Percentiles rank a stretch among this genome's conserved stretches.
These are phyloP conservation scores for Colinus virginianus DNA, from an alignment of 2,113 vertebrate genomes.

Conservation along the genomic window DNA sequence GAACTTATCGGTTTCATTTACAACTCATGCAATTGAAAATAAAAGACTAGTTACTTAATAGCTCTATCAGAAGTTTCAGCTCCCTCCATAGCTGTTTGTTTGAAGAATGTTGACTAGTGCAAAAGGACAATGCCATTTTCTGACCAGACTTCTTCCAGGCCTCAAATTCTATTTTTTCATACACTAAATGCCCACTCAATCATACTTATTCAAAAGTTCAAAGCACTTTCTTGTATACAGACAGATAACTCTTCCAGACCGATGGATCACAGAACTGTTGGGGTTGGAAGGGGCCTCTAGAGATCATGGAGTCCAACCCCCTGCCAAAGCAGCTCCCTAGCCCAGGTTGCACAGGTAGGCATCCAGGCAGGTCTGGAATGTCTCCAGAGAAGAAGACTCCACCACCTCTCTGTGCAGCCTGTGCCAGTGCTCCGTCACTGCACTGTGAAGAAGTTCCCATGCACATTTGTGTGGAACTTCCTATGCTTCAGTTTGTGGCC, in stretches of 20 bases:
- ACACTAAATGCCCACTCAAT: not conserved
- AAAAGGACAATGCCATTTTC: not conserved
- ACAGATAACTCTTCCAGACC: not conserved
- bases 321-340: too few species aligned
- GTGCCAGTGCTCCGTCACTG: too few species aligned
- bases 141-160: not conserved
- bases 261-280: too few species aligned
- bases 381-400: too few species aligned
- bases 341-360: too few species aligned
- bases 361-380: too few species aligned
- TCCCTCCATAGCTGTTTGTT: not conserved
- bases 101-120: not conserved
- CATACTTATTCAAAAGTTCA: not conserved
- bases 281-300: too few species aligned
- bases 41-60: not conserved
- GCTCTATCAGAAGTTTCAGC: not conserved
- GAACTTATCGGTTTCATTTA: not conserved
- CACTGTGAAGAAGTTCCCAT: too few species aligned
- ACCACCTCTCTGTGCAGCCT: too few species aligned
- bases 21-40: not conserved
- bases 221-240: not conserved
- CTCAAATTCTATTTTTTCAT: not conserved
- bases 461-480: too few species aligned
- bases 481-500: too few species aligned
- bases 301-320: too few species aligned